Evolutionary conservation across 2,888 invertebrate species (phyloP), one percentile per base, ranked within the genome.

Genomic region (Cordilura impudica): DNA sequence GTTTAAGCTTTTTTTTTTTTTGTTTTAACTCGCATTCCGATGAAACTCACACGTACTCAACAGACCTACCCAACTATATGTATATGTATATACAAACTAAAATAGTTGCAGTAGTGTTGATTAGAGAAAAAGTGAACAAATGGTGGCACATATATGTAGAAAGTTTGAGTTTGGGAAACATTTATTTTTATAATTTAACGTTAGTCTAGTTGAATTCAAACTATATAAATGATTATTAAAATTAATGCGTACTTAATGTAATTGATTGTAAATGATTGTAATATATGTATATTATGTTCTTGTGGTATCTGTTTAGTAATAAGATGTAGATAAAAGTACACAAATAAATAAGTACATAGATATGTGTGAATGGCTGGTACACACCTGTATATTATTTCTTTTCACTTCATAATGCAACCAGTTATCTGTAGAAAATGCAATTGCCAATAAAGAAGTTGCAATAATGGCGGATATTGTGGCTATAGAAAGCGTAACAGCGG

Each of bases 361-460:
- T 21, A 31, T 21, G 16, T 66, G 49, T 72, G 19, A 43, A 39
- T 73, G 23, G 23, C n/a, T 60, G 53, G 56, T 67, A 75, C 82
- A 75, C 79, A 83, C 97, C 95, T 96, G 95, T 88, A 97, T 97
- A 90, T 93, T 94, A 86, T 93, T 93, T 88, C 97, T 93, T 90
- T 95, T 95, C 84, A 98, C 98, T 92, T 97, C 96, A 86, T 97
- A 95, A 90, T 96, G 96, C 87, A 97, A 93, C 98, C 98, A 98
- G 92, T 98, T 98, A 92, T 98, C 98, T 89, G 98, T 97, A 85
- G 97, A 95, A 91, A 98, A 97, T 86, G 97, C 97, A 90, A 98
- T 97, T 87, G 96, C 94, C 90, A 98, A 93, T 88, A 98, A 92
- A 83, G 97, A 96, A 88, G 97, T 95, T 86, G 97, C 97, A 89